Conservation (phyloP, 2,797 vertebrate species). For the Brachyalestes nurse region DNA sequence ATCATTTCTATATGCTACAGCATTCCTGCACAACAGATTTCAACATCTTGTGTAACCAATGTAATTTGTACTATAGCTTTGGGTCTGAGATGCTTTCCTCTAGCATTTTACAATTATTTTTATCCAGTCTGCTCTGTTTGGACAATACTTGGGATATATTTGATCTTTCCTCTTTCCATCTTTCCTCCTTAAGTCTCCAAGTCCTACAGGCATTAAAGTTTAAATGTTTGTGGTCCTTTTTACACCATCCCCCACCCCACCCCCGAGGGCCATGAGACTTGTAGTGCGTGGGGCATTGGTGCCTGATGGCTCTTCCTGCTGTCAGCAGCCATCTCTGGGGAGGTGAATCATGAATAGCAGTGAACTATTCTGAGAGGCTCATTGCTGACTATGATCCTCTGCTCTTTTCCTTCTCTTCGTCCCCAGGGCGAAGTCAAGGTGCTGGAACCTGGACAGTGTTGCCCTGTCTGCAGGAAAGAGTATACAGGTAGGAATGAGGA, state of each 20-base stretch:
- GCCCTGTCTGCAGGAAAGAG: conserved; percentile 81
- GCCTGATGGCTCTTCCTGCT: conserved; percentile 23
- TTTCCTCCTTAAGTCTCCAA: neutral
- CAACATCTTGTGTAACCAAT: no score
- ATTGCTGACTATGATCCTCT: conserved; percentile 43
- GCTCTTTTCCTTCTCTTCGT: conserved; percentile 27
- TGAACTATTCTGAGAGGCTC: conserved; percentile 46
- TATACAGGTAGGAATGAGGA: conserved; percentile 72
- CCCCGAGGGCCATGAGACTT: neutral
- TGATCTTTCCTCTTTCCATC: no score
- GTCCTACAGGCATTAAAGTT: neutral
- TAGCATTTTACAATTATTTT: neutral
- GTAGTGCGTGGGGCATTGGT: neutral
- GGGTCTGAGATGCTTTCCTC: neutral
- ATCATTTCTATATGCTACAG: no score
- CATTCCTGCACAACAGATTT: no score
- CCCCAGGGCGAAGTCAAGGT: conserved; percentile 82
- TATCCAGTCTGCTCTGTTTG: neutral
- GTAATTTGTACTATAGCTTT: no score
- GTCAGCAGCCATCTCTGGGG: conserved; percentile 34
- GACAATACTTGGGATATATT: neutral
- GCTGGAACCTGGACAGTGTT: conserved; percentile 83
- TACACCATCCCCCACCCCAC: neutral
- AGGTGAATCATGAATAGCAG: conserved; percentile 25
- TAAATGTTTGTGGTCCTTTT: conserved; percentile 23